Evolutionary conservation across 2,888 invertebrate genomes (phyloP), one percentile per base, ranked within the genome.

Genomic region (Sesia bembeciformis): DNA sequence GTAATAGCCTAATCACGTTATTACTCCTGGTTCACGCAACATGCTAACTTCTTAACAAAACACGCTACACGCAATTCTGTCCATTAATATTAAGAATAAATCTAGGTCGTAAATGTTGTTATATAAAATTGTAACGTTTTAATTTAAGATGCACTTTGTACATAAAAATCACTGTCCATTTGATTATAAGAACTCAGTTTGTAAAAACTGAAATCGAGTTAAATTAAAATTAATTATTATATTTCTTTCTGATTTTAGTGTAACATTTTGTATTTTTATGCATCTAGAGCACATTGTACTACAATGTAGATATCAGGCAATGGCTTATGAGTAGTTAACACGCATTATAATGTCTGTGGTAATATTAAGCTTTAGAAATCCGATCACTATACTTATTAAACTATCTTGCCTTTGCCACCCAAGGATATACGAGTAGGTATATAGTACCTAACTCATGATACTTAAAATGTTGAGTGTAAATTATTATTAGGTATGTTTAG

Each of bases 31-130:
- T 57, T 65, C 73, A 72, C 76, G 74, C 76, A 64, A 65, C 74
- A 71, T 73, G 71, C 72, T 68, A 65, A 63, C 23, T 62, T 71
- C 66, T 64, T 73, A 70, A 69, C 68, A 66, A 63, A 59, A 77
- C 81, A 86, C 84, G 85, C 87, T 80, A 84, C 81, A 84, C 76
- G 88, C 88, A 86, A 89, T 80, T 86, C 88, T 89, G 88, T 89
- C 88, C 88, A 89, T 84, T 89, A 84, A 72, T 71, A 62, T 58
- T 85, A 86, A 85, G 84, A 63, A 39, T 67, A 63, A 51, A 56
- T 39, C 42, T 79, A 81, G 76, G 74, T 74, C 67, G 70, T 76
- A 68, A 72, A 79, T 70, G 72, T 81, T 77, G 67, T 60, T 63
- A 62, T 78, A 75, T 39, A 70, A 70, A 63, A 62, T 63, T 62